phyloP scores from a whole-genome alignment of 2,888 invertebrate species.

The Caenorhabditis zanzibari region DNA sequence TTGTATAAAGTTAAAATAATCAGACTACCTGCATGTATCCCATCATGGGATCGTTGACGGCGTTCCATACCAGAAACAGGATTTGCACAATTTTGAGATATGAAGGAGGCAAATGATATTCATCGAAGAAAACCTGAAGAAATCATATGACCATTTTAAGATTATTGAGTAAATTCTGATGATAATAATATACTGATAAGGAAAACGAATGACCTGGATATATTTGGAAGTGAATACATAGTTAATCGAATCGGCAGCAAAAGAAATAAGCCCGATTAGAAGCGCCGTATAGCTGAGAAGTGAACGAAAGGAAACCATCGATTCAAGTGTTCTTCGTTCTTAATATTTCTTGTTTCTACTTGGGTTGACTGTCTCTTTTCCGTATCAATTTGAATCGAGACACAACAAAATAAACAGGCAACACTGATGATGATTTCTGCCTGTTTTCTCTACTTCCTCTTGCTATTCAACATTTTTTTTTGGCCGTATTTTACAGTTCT shows the following conservation, averaged over 20 bases:
- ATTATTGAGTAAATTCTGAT: not conserved
- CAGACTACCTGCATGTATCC: slow-evolving; percentile 73
- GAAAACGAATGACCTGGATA: slow-evolving; percentile 36
- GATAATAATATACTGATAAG: slow-evolving; percentile 15
- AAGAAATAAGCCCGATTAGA: slow-evolving; percentile 50
- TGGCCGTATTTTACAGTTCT: slow-evolving; percentile 19
- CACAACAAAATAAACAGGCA: slow-evolving; percentile 48
- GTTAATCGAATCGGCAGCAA: slow-evolving; percentile 42
- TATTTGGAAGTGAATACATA: slow-evolving; percentile 62
- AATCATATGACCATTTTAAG: not conserved
- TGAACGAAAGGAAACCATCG: slow-evolving; percentile 24
- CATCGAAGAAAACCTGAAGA: slow-evolving; percentile 73
- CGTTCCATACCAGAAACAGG: slow-evolving; percentile 75
- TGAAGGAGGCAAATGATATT: slow-evolving; percentile 68
- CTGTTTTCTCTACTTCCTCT: slow-evolving; percentile 21
- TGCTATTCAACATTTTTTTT: not conserved
- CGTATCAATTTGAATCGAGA: slow-evolving; percentile 33
- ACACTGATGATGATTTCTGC: not conserved
- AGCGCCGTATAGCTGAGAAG: slow-evolving; percentile 51
- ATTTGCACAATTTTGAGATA: slow-evolving; percentile 72
- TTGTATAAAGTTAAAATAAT: not conserved
- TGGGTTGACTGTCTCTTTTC: not conserved
- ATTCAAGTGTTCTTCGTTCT: slow-evolving; percentile 24
- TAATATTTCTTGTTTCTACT: slow-evolving; percentile 23
- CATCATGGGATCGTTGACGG: slow-evolving; percentile 76